phyloP scores from a whole-genome alignment of 2,113 vertebrate genomes.

The Odontesthes bonariensis region DNA sequence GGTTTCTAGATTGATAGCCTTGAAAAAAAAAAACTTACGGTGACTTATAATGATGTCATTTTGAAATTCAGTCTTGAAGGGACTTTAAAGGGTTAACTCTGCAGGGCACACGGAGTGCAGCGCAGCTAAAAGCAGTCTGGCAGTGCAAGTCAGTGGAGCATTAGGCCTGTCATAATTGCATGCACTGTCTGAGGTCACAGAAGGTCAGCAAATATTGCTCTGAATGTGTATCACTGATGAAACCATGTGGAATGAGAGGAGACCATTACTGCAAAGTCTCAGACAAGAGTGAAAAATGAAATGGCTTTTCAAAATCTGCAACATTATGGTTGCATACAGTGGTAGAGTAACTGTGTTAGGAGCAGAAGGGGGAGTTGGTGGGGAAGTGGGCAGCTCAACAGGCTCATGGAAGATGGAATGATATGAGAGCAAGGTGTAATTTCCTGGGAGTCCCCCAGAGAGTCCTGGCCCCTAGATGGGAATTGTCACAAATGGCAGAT shows the following conservation, averaged over 20 bases:
- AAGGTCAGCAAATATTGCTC: conserved; percentile 55
- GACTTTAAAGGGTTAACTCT: conserved; percentile 25
- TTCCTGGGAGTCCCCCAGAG: conserved; percentile 75
- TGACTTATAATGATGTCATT: conserved; percentile 51
- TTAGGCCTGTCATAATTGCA: conserved; percentile 74
- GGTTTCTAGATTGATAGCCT: conserved; percentile 14
- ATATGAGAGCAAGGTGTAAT: conserved; percentile 71
- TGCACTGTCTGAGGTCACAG: conserved; percentile 69
- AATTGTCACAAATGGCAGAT: conserved; percentile 58
- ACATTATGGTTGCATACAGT: conserved; percentile 60
- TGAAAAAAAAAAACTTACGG: conserved; percentile 22
- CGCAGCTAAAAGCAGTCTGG: conserved; percentile 46
- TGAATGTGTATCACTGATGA: conserved; percentile 67
- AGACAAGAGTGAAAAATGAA: conserved; percentile 74
- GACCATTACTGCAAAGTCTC: conserved; percentile 66
- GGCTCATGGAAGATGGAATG: conserved; percentile 71
- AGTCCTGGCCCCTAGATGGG: conserved; percentile 53
- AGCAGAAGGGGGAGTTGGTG: conserved; percentile 30
- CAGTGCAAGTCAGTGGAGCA: conserved; percentile 51
- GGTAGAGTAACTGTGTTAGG: conserved; percentile 64
- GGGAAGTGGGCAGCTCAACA: conserved; percentile 61
- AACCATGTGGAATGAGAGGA: conserved; percentile 63
- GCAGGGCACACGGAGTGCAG: conserved; percentile 20
- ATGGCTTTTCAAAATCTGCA: conserved; percentile 69
- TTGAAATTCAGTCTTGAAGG: conserved; percentile 49